Evolutionary conservation across 2,888 invertebrate species (phyloP).

Genomic region (Sphaerophoria rueppellii): DNA sequence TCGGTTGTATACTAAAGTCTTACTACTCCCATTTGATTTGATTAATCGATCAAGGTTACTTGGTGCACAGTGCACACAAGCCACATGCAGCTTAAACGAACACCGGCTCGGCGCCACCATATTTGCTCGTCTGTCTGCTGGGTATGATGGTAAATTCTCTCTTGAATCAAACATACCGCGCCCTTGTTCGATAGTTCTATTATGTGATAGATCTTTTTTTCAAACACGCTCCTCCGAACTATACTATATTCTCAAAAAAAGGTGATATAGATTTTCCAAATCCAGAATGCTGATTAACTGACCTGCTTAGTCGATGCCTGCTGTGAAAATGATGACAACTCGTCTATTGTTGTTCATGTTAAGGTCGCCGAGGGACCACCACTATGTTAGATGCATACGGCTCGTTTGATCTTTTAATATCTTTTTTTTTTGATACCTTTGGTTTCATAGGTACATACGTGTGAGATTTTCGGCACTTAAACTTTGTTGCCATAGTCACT

Average conservation of each 20-base stretch:
- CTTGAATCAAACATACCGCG: conserved; percentile 58
- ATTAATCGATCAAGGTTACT: conserved; percentile 74
- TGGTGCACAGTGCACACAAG: conserved; percentile 29
- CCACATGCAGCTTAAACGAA: conserved; percentile 67
- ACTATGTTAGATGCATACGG: conserved; percentile 49
- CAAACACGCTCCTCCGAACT: conserved; percentile 52
- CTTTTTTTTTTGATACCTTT: conserved; percentile 28
- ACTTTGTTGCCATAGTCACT: conserved; percentile 53
- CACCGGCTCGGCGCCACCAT: conserved; percentile 68
- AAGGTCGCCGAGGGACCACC: conserved; percentile 60
- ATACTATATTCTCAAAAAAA: conserved; percentile 29
- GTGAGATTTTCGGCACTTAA: conserved; percentile 69
- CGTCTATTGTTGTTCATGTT: conserved; percentile 46
- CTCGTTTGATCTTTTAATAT: conserved; percentile 69
- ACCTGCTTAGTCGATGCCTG: conserved; percentile 66
- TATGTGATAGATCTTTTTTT: conserved; percentile 63
- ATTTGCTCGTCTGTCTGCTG: conserved; percentile 62
- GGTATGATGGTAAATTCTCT: conserved; percentile 45
- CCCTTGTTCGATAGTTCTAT: conserved; percentile 63
- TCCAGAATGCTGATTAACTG: conserved; percentile 68
- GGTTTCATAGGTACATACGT: conserved; percentile 42
- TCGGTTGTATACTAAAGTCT: conserved; percentile 63
- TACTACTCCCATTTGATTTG: conserved; percentile 73
- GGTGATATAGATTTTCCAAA: conserved; percentile 69
- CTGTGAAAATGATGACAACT: conserved; percentile 73